Evolutionary conservation across 2,888 invertebrate genomes (phyloP).

Genomic region (Fabriciana adippe): DNA sequence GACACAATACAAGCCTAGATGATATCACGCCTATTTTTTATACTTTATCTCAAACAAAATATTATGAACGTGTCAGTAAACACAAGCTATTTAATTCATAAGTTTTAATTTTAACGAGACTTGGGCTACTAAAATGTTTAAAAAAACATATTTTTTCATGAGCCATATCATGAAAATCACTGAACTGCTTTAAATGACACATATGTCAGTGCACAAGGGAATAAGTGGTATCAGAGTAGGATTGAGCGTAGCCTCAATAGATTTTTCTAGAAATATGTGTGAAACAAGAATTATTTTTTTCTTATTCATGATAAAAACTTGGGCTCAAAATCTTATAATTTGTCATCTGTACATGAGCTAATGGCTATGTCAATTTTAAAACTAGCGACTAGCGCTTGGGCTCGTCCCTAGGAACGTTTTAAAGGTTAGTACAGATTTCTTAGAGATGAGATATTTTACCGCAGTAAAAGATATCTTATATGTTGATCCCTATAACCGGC

Average conservation of each 20-base stretch:
- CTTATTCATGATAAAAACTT: no score
- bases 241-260: neutral
- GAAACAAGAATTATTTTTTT: neutral
- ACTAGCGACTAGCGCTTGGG: no score
- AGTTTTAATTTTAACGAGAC: constrained; percentile 4
- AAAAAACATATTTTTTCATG: constrained; percentile 11
- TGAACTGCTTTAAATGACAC: constrained; percentile 18
- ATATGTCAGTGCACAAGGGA: constrained; percentile 19
- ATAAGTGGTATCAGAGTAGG: constrained; percentile 4
- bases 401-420: no score
- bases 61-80: neutral
- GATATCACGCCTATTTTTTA: neutral
- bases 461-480: no score
- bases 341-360: no score
- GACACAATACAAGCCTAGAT: no score
- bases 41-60: neutral
- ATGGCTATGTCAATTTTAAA: no score
- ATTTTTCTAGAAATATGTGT: constrained; percentile 2
- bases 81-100: constrained; percentile 3
- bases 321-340: no score
- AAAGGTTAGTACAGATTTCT: no score
- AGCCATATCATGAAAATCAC: constrained; percentile 13
- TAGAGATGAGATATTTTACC: no score
- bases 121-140: constrained; percentile 12
- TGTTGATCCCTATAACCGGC: no score